Base-by-base conservation (phyloP, 2,888 invertebrate genomes). In the Oscheius sp. region DNA sequence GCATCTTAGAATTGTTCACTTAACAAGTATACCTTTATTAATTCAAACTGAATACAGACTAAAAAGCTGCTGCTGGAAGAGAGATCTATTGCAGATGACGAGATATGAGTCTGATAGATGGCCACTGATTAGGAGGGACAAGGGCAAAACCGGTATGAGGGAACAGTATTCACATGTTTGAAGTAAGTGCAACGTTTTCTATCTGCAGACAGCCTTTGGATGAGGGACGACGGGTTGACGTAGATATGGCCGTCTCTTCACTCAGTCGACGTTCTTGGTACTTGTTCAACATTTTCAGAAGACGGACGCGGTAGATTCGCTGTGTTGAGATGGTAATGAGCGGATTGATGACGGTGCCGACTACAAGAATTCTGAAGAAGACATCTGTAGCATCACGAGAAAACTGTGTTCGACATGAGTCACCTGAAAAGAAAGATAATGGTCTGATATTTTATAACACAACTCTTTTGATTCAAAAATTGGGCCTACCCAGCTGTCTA, bases 291-390 rank as follows among this genome's bases (percentile, higher is more conserved):
- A 74, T 58, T 37, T 68, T 74, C 35, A 74, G 35, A n/a, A 74
- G 50, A 29, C 74, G 57, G 5, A 60, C 60, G 21, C 79, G 76
- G 70, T 84, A 80, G 33, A 85, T 83, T 51, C 84, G 71, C 71
- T 88, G 88, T 0, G 88, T 88, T 70, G 83, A 79, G 47, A 88
- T 84, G 1, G 88, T 88, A 73, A 88, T 87, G 60, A 87, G 53
- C 7, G 88, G 87, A 76, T 87, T 88, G 75, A 87, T 78, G 59
- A 88, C 84, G 65, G 84, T 88, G n/a, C 88, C 88, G 29, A 88
- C 76, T 42, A 85, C 85, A 35, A 88, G 75, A 29, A 88, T 60
- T 50, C 79, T 76, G 75, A 86, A 88, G 74, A 83, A 88, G 13
- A 77, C 60, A 57, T 78, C 74, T 3, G 79, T 79, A n/a, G 73